Conservation (phyloP, 1,140 invertebrate species). For the Zaprionus ornatus region DNA sequence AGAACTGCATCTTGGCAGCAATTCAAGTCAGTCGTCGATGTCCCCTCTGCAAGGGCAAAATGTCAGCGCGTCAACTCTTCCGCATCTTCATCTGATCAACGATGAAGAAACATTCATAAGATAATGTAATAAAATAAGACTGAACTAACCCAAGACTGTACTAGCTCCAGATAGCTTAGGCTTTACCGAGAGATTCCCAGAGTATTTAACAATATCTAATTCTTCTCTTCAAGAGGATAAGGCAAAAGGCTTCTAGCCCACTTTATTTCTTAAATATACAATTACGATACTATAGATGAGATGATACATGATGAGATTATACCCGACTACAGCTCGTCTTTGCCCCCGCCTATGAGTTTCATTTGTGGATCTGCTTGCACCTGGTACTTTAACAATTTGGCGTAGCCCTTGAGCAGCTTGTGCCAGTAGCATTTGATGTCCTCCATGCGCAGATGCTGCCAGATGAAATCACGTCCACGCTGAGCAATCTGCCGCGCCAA, state of each 20-base stretch:
- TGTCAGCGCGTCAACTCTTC: neutral
- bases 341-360: constrained; percentile 65
- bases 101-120: neutral
- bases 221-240: neutral
- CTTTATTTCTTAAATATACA: neutral
- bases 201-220: neutral
- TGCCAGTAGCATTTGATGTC: constrained; percentile 96
- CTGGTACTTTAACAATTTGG: constrained; percentile 90
- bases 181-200: too few relatives aligned
- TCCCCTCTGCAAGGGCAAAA: neutral
- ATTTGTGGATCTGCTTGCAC: constrained; percentile 86
- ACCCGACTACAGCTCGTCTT: constrained; percentile 54
- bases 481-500: constrained; percentile 92
- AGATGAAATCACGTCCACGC: constrained; percentile 92
- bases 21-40: neutral
- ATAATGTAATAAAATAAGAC: neutral
- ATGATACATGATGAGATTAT: neutral
- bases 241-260: neutral
- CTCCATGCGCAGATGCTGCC: constrained; percentile 92
- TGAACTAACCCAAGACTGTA: neutral
- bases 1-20: neutral
- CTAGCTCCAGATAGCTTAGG: too few relatives aligned
- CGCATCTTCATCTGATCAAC: neutral
- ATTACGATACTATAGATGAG: neutral
- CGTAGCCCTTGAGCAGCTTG: constrained; percentile 91